These are phyloP conservation scores for Pachyseris speciosa DNA, from an alignment of 64 coral and sea anemone species.

Conservation along the genomic window DNA sequence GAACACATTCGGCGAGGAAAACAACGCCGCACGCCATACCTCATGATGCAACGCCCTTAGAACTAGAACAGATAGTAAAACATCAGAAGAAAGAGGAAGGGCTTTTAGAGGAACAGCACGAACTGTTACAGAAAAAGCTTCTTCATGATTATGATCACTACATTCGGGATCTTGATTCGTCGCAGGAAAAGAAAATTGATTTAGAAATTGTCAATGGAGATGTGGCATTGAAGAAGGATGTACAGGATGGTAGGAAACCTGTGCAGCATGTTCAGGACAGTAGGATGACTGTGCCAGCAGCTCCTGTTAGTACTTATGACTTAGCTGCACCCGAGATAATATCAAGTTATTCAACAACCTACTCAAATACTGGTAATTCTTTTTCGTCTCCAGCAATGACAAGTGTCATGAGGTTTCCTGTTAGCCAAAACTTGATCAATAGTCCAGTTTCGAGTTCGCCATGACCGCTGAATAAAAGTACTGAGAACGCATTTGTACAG, in stretches of 20 bases:
- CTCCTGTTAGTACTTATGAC: slow-evolving; percentile 80
- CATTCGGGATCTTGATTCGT: slow-evolving; percentile 48
- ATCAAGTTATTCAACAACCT: slow-evolving; percentile 75
- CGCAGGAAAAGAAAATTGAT: slow-evolving; percentile 47
- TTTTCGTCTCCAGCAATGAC: no score
- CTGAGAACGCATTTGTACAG: no score
- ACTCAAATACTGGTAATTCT: slow-evolving; percentile 16
- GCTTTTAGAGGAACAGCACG: slow-evolving; percentile 81
- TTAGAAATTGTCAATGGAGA: slow-evolving; percentile 75
- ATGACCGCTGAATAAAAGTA: no score
- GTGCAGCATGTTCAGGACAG: slow-evolving; percentile 41
- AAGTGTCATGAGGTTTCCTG: no score
- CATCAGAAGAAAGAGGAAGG: slow-evolving; percentile 78
- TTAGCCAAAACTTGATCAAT: no score
- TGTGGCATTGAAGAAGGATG: slow-evolving; percentile 19
- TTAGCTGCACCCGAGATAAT: slow-evolving; percentile 65
- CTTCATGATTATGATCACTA: slow-evolving; percentile 80
- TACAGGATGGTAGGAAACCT: slow-evolving; percentile 11
- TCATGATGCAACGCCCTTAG: slow-evolving; percentile 15
- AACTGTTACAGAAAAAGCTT: slow-evolving; percentile 77
- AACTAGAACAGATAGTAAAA: slow-evolving; percentile 64
- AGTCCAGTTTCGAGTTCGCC: no score
- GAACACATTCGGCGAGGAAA: neutral
- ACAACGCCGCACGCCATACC: neutral
- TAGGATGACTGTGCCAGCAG: slow-evolving; percentile 32